Conservation (phyloP, 1,140 invertebrate genomes). For the Zaprionus inermis region DNA sequence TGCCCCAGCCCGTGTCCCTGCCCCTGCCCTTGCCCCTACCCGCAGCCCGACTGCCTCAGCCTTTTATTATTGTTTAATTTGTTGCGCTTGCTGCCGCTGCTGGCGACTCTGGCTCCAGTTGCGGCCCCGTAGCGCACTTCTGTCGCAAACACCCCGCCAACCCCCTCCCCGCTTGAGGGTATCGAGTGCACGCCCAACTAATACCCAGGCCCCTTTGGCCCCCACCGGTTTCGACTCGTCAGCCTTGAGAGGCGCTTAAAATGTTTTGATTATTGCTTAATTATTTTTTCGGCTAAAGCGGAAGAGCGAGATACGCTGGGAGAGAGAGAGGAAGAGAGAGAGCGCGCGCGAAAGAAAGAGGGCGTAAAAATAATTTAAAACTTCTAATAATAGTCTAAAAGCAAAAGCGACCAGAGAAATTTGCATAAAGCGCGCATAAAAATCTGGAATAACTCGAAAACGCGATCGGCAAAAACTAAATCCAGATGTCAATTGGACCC, state of each 20-base stretch:
- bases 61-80: slow-evolving; percentile 68
- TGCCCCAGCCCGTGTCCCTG: not conserved
- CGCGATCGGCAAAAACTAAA: not conserved
- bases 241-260: slow-evolving; percentile 78
- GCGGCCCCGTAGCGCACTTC: slow-evolving; percentile 42
- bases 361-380: slow-evolving; percentile 22
- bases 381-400: slow-evolving; percentile 34
- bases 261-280: slow-evolving; percentile 76
- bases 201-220: slow-evolving; percentile 23
- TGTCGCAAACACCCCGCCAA: slow-evolving; percentile 1
- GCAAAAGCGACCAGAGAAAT: not conserved
- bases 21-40: not conserved
- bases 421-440: slow-evolving; percentile 33
- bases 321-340: not conserved
- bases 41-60: slow-evolving; percentile 23
- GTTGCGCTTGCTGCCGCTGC: slow-evolving; percentile 38
- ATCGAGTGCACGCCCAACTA: slow-evolving; percentile 20
- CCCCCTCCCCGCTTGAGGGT: not conserved
- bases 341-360: not conserved
- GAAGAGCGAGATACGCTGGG: not conserved
- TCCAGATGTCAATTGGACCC: slow-evolving; percentile 9
- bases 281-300: slow-evolving; percentile 34
- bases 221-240: slow-evolving; percentile 38
- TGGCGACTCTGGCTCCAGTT: slow-evolving; percentile 20
- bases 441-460: slow-evolving; percentile 32